Evolutionary conservation across 2,797 vertebrate species (phyloP), one percentile per base, ranked within the genome.

Genomic region (Scolopax bukidnonensis): DNA sequence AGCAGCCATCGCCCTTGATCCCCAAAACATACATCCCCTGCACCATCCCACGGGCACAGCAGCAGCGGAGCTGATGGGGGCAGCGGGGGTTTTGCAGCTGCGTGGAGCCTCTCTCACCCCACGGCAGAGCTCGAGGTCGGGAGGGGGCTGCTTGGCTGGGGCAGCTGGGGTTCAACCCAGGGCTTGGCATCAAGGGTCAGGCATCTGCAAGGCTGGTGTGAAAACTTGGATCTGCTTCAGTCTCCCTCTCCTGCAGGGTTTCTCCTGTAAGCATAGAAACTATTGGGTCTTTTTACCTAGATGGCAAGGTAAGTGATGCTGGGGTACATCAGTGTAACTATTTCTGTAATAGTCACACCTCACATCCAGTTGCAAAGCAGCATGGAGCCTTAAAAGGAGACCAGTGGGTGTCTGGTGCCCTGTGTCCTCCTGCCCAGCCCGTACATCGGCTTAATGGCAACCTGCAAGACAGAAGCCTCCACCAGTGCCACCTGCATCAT

Each of bases 71-170:
- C 23, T 6, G 7, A 12, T 1, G 67, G 73, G 76, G 48, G 16
- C 54, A 50, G 17, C 0, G 5, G 38, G 68, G 25, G 11, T 4
- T 86, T 47, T 41, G 70, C 81, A 92, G 84, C 85, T 84, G 85
- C 2, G 2, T 20, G 28, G 30, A 87, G 64, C 54, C 74, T 64
- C 6, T 2, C 2, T 10, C 25, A 1, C 65, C 67, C 73, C 59
- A 6, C 0, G 5, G 61, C 87, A 90, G 36, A 89, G 48, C 53
- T 84, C 36, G 4, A 5, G 65, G 69, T 77, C 70, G n/a, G 71
- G 81, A 65, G 75, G 60, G 85, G 64, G 41, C 47, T 3, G 59
- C 84, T 91, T n/a, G 85, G 71, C 36, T 89, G 85, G 36, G 57
- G 65, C 16, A 71, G 40, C 25, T 8, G 6, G 40, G 23, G 41